Conservation (phyloP, 2,888 invertebrate genomes). For the Rambutsinella grinnellia region DNA sequence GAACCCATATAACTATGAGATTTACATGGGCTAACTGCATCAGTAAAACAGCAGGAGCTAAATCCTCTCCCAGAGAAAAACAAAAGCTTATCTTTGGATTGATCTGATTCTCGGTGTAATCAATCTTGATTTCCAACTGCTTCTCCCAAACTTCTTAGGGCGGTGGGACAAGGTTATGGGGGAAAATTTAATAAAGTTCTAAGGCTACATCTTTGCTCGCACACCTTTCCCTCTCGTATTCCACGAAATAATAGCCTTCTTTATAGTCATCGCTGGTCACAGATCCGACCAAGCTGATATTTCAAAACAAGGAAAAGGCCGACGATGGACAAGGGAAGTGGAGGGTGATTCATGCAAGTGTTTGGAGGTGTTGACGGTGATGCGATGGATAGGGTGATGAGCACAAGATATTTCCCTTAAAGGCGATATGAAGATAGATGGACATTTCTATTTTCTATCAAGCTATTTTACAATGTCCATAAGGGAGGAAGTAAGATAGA, state of each 20-base stretch:
- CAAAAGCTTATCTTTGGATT: slow-evolving; percentile 13
- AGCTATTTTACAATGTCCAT: neutral
- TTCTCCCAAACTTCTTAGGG: no score
- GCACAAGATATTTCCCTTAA: slow-evolving; percentile 3
- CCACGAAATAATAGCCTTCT: no score
- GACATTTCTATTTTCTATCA: slow-evolving; percentile 1
- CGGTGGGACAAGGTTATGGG: no score
- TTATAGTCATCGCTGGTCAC: no score
- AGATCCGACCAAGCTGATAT: slow-evolving; percentile 19
- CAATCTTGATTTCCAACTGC: slow-evolving; percentile 33
- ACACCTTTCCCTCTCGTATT: no score
- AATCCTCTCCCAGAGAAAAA: slow-evolving; percentile 6
- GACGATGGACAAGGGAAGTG: no score
- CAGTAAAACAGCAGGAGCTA: slow-evolving; percentile 8
- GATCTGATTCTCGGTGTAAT: slow-evolving; percentile 28
- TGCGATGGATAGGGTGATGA: slow-evolving; percentile 26
- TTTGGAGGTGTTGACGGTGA: slow-evolving; percentile 9
- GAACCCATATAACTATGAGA: no score
- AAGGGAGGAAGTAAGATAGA: neutral
- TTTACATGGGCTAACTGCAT: neutral
- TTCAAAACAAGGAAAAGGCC: slow-evolving; percentile 10
- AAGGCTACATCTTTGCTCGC: no score
- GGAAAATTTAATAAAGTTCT: no score
- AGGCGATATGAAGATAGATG: neutral
- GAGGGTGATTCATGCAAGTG: slow-evolving; percentile 18